These are phyloP conservation scores for Hypsopygia costalis DNA, from an alignment of 2,888 invertebrate genomes.

Conservation along the genomic window DNA sequence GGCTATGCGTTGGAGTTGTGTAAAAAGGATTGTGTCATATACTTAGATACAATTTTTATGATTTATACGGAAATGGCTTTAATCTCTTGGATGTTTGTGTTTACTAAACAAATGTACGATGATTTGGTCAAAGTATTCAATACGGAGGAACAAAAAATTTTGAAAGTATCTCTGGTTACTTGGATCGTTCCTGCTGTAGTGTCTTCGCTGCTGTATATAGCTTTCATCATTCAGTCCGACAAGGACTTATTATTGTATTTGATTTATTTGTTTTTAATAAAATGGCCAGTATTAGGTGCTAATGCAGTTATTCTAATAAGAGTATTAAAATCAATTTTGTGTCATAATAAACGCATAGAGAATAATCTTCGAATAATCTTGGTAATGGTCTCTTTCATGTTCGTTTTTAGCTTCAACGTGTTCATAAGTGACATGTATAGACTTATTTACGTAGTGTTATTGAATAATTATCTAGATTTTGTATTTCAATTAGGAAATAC, in stretches of 20 bases:
- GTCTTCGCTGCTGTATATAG: conserved; percentile 22
- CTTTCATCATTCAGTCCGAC: conserved; percentile 18
- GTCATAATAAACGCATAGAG: conserved; percentile 33
- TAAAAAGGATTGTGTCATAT: conserved; percentile 16
- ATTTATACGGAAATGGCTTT: conserved; percentile 51
- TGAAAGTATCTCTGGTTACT: conserved; percentile 39
- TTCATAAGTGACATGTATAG: conserved; percentile 46
- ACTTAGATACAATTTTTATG: conserved; percentile 31
- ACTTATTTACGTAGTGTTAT: conserved; percentile 30
- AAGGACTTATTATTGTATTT: conserved; percentile 24
- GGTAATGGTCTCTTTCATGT: conserved; percentile 53
- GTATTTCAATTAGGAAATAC: conserved; percentile 30
- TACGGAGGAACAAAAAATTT: conserved; percentile 27
- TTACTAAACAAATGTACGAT: conserved; percentile 56
- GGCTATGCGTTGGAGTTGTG: conserved; percentile 24
- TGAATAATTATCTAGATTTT: conserved; percentile 16
- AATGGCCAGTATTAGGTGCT: conserved; percentile 55
- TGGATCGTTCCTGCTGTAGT: conserved; percentile 45
- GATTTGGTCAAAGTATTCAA: conserved; percentile 56
- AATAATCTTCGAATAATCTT: conserved; percentile 45
- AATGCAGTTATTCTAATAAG: conserved; percentile 50
- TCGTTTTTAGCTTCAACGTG: conserved; percentile 59
- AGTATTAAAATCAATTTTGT: conserved; percentile 38
- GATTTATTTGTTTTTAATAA: conserved; percentile 39
- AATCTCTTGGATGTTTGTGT: conserved; percentile 61